Conservation (phyloP, 2,797 vertebrate species). For the Spinibarbus caldwelli region DNA sequence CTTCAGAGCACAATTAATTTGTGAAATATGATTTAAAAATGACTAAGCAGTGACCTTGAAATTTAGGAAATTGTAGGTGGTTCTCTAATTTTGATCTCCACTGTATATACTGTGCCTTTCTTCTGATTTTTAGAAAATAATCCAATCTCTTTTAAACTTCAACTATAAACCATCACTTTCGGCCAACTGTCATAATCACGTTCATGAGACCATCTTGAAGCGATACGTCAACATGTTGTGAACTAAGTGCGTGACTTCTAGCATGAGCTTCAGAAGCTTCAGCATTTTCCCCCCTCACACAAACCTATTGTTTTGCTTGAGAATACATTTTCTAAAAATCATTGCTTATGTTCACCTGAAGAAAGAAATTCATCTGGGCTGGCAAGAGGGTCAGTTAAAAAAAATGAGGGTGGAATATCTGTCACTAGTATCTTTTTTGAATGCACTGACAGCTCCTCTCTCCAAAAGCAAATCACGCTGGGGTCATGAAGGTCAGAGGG, state of each 20-base stretch:
- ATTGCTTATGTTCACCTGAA: too few relatives aligned
- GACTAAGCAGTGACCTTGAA: too few relatives aligned
- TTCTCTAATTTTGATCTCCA: too few relatives aligned
- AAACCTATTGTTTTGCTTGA: neutral
- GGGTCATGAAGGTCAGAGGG: slow-evolving; percentile 22
- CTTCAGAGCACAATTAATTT: too few relatives aligned
- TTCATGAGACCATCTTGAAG: neutral
- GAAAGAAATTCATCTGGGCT: too few relatives aligned
- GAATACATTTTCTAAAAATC: neutral
- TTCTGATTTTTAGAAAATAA: too few relatives aligned
- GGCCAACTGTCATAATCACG: neutral
- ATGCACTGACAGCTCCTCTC: neutral
- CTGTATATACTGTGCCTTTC: too few relatives aligned
- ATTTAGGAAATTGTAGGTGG: too few relatives aligned
- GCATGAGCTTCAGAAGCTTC: neutral
- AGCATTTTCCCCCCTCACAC: neutral
- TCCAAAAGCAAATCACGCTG: neutral
- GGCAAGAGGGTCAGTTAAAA: too few relatives aligned
- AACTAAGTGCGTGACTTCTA: neutral
- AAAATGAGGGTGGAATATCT: too few relatives aligned
- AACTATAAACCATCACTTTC: neutral
- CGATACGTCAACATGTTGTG: neutral
- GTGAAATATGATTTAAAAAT: too few relatives aligned
- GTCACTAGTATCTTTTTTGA: neutral
- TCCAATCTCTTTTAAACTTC: neutral